Base-by-base conservation (phyloP, 2,888 invertebrate genomes). In the Alitta virens region DNA sequence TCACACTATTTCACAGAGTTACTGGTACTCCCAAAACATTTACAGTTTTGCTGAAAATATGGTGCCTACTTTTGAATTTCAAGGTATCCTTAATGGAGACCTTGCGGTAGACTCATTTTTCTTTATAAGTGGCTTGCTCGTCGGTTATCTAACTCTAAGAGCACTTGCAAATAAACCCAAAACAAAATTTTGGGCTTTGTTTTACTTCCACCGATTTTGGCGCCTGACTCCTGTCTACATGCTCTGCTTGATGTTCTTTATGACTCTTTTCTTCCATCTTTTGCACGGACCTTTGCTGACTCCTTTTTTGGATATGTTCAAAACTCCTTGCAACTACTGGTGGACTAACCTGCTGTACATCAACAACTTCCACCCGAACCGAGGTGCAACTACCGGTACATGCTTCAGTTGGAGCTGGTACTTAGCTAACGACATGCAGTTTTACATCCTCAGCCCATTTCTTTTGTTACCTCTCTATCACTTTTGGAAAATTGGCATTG, bases 351-450 rank as follows among this genome's bases (percentile, higher is more conserved):
- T 75, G 0, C 66, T 75, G 12, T 75, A 75, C 62, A 68, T 75
- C 40, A 75, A 75, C 62, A 76, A 76, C 63, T 64, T 77, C 33
- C 33, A 33, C 33, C 33, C 33, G 12, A 33, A 33, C 33, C 7
- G 33, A 33, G 33, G 33, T 7, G 33, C 5, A 5, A 33, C 5
- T 33, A 12, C 5, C 33, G 12, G 12, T 7, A 33, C 5, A 7
- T 33, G 33, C 33, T 33, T 33, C 33, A 12, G 33, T 12, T 75
- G 75, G 68, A 24, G 63, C 0, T 69, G 69, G 68, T 78, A 78
- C 64, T 60, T 78, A 60, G 73, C 78, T 21, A 76, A 76, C 67
- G 78, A 77, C 62, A 77, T 77, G 77, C 78, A 78, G 72, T 77
- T 77, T 59, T 76, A 70, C 62, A 53, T 75, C 18, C 49, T 77